phyloP scores from a whole-genome alignment of 1,140 invertebrate species.

The Bilobella aurantiaca region DNA sequence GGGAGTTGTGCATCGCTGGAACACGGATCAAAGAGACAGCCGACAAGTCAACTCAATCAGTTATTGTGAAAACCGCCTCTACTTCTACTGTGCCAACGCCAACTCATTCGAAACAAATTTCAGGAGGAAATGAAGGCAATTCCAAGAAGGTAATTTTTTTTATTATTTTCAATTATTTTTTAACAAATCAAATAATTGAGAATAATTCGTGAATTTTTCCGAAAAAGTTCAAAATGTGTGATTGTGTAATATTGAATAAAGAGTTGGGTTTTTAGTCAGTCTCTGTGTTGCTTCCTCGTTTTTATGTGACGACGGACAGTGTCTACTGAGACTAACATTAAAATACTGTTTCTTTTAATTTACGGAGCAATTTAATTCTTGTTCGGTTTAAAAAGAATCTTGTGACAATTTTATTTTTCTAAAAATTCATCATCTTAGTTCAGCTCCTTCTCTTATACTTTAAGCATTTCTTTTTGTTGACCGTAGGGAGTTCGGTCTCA shows the following conservation, averaged over 20 bases:
- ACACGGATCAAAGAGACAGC: slow-evolving; percentile 38
- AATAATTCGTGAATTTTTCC: neutral
- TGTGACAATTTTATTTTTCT: neutral
- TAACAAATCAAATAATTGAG: neutral
- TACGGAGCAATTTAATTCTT: neutral
- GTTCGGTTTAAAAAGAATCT: too few species aligned
- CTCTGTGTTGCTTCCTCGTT: slow-evolving; percentile 4
- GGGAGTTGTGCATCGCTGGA: slow-evolving; percentile 11
- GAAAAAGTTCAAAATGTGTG: neutral
- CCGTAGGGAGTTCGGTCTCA: neutral
- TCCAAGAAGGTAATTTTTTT: slow-evolving; percentile 4
- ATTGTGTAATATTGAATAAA: neutral
- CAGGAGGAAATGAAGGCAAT: neutral
- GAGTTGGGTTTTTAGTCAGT: neutral
- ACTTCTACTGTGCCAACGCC: slow-evolving; percentile 2
- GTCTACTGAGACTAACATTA: neutral
- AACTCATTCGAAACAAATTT: neutral
- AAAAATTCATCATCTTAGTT: neutral
- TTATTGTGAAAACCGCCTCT: slow-evolving; percentile 3
- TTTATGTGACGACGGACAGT: neutral
- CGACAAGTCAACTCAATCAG: slow-evolving; percentile 42
- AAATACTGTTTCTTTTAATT: neutral
- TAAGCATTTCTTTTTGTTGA: neutral
- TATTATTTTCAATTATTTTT: neutral
- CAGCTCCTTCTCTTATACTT: neutral